Conservation (phyloP, 2,797 vertebrate species). For the Chloroceryle inda region DNA sequence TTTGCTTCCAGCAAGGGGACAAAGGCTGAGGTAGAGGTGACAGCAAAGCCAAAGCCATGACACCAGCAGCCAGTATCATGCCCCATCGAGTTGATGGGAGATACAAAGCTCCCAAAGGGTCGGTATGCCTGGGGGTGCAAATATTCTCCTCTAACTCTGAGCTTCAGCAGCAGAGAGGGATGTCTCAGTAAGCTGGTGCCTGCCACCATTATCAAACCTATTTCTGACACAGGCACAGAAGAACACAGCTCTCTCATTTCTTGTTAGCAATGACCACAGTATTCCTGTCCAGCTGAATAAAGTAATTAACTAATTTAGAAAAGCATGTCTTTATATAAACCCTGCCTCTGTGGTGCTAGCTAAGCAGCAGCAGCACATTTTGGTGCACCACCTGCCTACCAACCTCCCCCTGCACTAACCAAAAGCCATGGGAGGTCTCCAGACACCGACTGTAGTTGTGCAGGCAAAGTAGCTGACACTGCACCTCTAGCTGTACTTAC, state of each 20-base stretch:
- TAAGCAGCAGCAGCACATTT: neutral
- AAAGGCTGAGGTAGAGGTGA: neutral
- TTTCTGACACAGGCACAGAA: neutral
- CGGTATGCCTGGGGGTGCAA: neutral
- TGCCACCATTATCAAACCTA: accelerated
- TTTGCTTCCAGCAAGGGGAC: neutral
- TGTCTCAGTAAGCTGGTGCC: neutral
- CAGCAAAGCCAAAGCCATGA: neutral
- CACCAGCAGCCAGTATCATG: neutral
- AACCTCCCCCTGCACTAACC: neutral
- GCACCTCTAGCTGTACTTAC: neutral
- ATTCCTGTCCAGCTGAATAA: neutral
- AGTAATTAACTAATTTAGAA: neutral
- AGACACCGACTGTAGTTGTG: neutral
- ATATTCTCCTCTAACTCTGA: neutral
- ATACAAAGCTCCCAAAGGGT: neutral
- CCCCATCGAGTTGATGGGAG: neutral
- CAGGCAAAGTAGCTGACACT: neutral
- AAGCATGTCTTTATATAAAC: neutral
- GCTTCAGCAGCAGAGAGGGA: neutral
- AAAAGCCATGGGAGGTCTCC: neutral
- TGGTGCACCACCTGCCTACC: neutral
- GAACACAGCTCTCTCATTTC: neutral
- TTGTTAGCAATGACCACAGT: neutral
- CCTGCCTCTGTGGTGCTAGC: neutral